Evolutionary conservation across 1,140 invertebrate species (phyloP), one percentile per base, ranked within the genome.

Genomic region (Caenorhabditis latens): DNA sequence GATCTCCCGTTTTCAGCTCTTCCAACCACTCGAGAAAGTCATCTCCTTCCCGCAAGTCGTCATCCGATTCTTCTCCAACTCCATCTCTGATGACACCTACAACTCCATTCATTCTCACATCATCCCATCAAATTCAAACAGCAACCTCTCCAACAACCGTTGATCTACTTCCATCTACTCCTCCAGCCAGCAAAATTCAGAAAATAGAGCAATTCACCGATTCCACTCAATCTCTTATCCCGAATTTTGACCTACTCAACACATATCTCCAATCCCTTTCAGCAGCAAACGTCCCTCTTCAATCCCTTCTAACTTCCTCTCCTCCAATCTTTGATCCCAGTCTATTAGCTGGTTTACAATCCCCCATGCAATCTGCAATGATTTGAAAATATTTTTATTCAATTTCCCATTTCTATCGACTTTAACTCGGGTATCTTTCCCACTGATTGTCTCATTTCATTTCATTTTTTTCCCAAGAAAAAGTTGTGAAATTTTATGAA

Each of bases 41-140:
- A 32, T 79, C 71, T 19, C 71, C 71, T 24, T 79, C 71, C 24
- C 71, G 71, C 4, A 79, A 79, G 40, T 79, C 71, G 7, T 75
- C 67, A 75, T 79, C 43, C 9, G 71, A 79, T 53, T 79, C 71
- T 9, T 50, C 71, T 5, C 46, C 71, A 21, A 50, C 71, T 79
- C 71, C 71, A 21, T 24, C 71, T 24, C 46, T 63, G 8, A 63
- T 63, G 61, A 21, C 61, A 32, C 14, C 11, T 43, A 4, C 65
- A 7, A 71, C 65, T 19, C 65, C 40, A 43, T 71, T 71, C 19
- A 16, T 43, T 19, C 40, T 71, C 0, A 8, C 40, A 16, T 24
- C 71, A 13, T 46, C 65, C 7, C 40, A 43, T 46, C 71, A 79
- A 79, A 32, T 50, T 79, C 71, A 50, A 24, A 79, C 40, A 4